Base-by-base conservation (phyloP, 2,113 vertebrate species). In the Caranx ignobilis region DNA sequence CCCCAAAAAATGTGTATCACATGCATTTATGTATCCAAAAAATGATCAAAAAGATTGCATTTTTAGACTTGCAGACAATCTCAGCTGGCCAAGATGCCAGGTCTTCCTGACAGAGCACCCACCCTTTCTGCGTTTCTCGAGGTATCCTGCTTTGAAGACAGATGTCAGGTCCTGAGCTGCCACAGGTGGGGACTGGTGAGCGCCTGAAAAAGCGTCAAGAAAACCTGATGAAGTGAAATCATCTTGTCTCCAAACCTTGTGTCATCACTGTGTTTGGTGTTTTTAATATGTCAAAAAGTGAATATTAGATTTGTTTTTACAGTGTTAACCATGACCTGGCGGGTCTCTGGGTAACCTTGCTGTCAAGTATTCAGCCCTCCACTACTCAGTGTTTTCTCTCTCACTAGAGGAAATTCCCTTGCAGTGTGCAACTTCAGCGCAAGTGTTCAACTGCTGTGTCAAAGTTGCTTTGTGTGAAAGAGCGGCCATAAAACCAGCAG, bases 61-160 rank as follows among this genome's bases (percentile, higher is more conserved):
- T 57, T 52, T 39, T 3, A 10, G 9, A n/a, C 6, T 5, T 52
- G 21, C 2, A 47, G 6, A 56, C 4, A 43, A 41, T 19, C 3
- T 60, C 18, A 34, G 50, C 12, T 11, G 52, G 21, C 41, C 0
- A 37, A 55, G 1, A 32, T 66, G 59, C 1, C 26, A 26, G 26
- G 50, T 77, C 34, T 26, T 7, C 57, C 55, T 8, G 52, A 37
- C 9, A 41, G 34, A 65, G 35, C 62, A 86, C 90, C 4, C 71
- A 95, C 98, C 98, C 95, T 99, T 99, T 80, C 98, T 96, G 55
- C 97, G 97, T 90, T 99, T 99, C 93, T 99, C 98, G 60, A 99
- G 95, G 87, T 97, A 97, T 56, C 98, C 98, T 48, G 96, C 94
- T 85, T 98, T 98, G 75, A 98, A 93, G 85, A 98, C 94, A 68